Evolutionary conservation across 2,797 vertebrate genomes (phyloP).

Genomic region (Euthynnus affinis): DNA sequence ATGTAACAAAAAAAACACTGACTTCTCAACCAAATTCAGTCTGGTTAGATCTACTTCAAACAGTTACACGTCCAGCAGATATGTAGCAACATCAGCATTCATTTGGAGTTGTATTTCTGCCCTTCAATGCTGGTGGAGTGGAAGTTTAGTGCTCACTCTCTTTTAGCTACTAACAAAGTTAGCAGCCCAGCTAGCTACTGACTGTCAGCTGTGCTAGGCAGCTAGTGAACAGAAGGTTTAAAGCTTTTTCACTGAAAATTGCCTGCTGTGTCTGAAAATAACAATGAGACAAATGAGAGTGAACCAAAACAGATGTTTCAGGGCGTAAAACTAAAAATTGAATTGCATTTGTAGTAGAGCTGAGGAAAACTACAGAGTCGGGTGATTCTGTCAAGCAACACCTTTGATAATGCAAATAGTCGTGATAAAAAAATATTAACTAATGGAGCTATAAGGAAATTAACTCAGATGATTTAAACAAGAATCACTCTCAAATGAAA

Average conservation of each 20-base stretch:
- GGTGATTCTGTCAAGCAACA: not conserved
- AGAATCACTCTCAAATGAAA: conserved; percentile 29
- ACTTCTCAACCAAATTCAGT: not conserved
- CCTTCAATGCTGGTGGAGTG: too few relatives aligned
- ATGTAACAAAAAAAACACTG: too few relatives aligned
- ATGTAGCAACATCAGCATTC: not conserved
- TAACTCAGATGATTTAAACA: conserved; percentile 17
- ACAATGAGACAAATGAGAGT: not conserved
- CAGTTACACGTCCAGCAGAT: not conserved
- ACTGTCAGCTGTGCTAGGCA: too few relatives aligned
- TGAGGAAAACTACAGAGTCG: too few relatives aligned
- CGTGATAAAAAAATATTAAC: conserved; percentile 24
- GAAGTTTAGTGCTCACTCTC: too few relatives aligned
- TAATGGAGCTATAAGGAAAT: conserved; percentile 20
- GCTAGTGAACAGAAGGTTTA: not conserved
- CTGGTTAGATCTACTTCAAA: not conserved
- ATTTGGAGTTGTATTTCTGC: not conserved
- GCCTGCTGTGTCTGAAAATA: not conserved
- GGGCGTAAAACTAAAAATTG: not conserved
- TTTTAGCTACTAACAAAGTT: too few relatives aligned
- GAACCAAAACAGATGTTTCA: not conserved
- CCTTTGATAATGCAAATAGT: not conserved
- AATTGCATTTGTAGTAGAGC: not conserved
- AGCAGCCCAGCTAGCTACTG: not conserved
- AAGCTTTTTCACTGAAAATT: not conserved